Conservation (phyloP, 1,140 invertebrate species). For the Aphelenchoides besseyi region DNA sequence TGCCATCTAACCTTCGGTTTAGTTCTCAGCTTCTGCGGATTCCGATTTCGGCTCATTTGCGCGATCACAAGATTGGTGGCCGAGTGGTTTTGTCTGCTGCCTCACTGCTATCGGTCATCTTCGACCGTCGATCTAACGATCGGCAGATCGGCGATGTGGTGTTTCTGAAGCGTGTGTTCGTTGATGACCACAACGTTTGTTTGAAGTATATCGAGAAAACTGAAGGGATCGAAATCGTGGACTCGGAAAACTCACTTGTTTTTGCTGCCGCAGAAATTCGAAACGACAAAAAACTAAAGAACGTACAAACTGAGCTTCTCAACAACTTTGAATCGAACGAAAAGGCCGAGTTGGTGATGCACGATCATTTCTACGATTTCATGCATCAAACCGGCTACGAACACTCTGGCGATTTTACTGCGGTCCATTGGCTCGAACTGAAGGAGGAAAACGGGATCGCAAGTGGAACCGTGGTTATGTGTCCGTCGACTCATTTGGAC, state of each 20-base stretch:
- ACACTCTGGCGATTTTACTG: slow-evolving; percentile 2
- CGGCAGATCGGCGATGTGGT: not conserved
- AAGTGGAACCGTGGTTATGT: not conserved
- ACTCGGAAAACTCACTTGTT: not conserved
- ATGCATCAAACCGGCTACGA: slow-evolving; percentile 5
- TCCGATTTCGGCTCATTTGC: not conserved
- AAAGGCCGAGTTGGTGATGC: not conserved
- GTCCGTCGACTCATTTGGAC: not conserved
- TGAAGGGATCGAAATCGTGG: not conserved
- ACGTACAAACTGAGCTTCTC: not conserved
- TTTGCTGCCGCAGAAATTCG: not conserved
- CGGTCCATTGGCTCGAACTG: slow-evolving; percentile 13
- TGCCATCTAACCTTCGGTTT: too few relatives aligned
- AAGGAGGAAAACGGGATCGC: not conserved
- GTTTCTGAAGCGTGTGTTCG: not conserved
- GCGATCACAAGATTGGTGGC: not conserved
- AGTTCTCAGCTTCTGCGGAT: not conserved
- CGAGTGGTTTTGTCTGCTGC: not conserved
- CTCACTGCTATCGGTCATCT: not conserved
- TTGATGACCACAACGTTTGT: not conserved
- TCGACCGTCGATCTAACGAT: not conserved
- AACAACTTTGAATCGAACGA: not conserved
- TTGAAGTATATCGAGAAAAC: not conserved
- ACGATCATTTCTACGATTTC: slow-evolving; percentile 11
- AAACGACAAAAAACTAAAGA: not conserved